Conservation (phyloP, 2,888 invertebrate genomes). For the Smittia aterrima region DNA sequence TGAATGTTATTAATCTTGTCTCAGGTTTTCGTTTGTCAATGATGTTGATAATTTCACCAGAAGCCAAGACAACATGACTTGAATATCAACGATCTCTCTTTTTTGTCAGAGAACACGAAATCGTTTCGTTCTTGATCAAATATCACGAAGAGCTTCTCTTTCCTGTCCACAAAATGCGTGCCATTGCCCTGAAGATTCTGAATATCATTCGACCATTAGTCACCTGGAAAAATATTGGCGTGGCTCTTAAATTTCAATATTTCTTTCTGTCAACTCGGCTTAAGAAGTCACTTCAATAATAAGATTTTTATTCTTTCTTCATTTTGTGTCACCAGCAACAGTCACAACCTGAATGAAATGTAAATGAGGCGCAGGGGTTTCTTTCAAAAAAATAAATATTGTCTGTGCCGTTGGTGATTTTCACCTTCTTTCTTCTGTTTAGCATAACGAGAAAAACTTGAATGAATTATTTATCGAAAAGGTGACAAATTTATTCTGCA, state of each 20-base stretch:
- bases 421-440: neutral
- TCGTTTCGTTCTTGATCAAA: neutral
- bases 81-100: too few species aligned
- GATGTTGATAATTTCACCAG: too few species aligned
- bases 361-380: neutral
- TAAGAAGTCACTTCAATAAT: neutral
- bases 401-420: neutral
- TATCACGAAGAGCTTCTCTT: neutral
- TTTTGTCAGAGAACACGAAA: too few species aligned
- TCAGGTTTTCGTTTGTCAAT: too few species aligned
- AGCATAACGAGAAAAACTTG: constrained; percentile 11
- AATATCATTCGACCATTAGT: neutral
- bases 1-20: neutral
- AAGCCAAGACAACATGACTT: too few species aligned
- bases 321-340: neutral
- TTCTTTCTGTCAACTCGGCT: neutral
- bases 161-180: neutral
- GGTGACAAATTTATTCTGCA: constrained; percentile 11
- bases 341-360: neutral
- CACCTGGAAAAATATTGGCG: neutral
- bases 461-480: constrained; percentile 5
- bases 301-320: constrained; percentile 10
- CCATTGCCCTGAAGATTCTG: neutral
- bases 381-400: neutral
- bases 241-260: constrained; percentile 10